Evolutionary conservation across 2,888 invertebrate genomes (phyloP).

Genomic region (Neelides folsomi): DNA sequence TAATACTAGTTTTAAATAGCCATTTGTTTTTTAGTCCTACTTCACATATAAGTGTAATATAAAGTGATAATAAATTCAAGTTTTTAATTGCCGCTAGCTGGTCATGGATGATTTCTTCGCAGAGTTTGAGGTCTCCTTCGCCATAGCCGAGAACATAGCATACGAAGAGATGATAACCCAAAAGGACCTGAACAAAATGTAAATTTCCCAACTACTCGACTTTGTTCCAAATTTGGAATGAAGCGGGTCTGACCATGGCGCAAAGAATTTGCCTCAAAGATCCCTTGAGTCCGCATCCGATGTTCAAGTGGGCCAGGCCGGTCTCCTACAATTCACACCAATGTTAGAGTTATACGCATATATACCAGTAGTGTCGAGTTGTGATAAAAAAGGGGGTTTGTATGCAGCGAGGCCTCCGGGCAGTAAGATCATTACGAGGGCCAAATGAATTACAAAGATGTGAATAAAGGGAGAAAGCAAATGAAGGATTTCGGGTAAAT

Average conservation of each 20-base stretch:
- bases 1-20: too few species aligned
- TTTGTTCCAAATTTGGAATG: too few species aligned
- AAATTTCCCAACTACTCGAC: slow-evolving; percentile 76
- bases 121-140: slow-evolving; percentile 63
- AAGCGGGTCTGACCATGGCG: slow-evolving; percentile 50
- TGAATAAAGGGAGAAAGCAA: too few species aligned
- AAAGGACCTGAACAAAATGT: slow-evolving; percentile 67
- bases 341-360: too few species aligned
- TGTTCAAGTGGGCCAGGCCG: slow-evolving; percentile 59
- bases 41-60: too few species aligned
- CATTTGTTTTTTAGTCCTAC: too few species aligned
- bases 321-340: slow-evolving; percentile 43
- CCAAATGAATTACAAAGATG: too few species aligned
- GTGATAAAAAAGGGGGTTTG: too few species aligned
- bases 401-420: too few species aligned
- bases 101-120: slow-evolving; percentile 58
- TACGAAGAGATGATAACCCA: slow-evolving; percentile 75
- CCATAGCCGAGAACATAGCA: slow-evolving; percentile 66
- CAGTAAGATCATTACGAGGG: too few species aligned
- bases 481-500: too few species aligned
- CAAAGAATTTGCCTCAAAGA: slow-evolving; percentile 76
- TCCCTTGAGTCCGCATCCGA: slow-evolving; percentile 54
- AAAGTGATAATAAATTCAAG: too few species aligned
- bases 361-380: background rate
- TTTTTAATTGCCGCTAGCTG: slow-evolving; percentile 48